A percentile compares a stretch with the other conserved stretches of the same genome.
Conservation (phyloP, 2,888 invertebrate species). For the Arge pagana region DNA sequence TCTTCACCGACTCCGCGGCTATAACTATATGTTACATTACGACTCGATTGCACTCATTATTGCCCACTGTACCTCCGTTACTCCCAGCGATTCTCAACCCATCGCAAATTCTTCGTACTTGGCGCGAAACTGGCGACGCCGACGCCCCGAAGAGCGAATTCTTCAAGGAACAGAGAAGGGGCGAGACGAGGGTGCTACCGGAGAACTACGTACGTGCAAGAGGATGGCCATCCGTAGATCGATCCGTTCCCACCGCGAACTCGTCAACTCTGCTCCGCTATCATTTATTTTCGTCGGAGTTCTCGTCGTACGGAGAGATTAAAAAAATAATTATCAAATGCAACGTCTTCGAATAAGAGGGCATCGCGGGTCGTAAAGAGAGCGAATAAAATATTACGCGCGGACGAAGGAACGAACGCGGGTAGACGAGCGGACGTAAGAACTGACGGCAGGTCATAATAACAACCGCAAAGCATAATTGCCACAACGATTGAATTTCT, state of each 20-base stretch:
- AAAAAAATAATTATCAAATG: no score
- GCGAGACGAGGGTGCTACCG: no score
- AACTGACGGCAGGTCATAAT: slow-evolving; percentile 43
- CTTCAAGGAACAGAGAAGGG: neutral
- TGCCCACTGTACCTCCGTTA: slow-evolving; percentile 46
- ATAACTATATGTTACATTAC: slow-evolving; percentile 53
- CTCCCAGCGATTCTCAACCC: slow-evolving; percentile 40
- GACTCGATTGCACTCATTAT: slow-evolving; percentile 50
- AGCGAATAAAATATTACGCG: slow-evolving; percentile 54
- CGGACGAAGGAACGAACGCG: slow-evolving; percentile 22
- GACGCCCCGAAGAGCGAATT: no score
- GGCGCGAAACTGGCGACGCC: no score
- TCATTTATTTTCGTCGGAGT: no score
- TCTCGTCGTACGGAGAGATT: no score
- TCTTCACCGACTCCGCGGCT: slow-evolving; percentile 50
- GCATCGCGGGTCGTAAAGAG: slow-evolving; percentile 49
- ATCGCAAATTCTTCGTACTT: slow-evolving; percentile 13
- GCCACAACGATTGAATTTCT: slow-evolving; percentile 57
- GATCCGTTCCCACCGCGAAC: no score
- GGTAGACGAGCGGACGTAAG: slow-evolving; percentile 18
- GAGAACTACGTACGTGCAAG: no score
- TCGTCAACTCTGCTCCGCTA: no score
- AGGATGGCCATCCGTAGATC: no score
- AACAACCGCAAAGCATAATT: slow-evolving; percentile 55
- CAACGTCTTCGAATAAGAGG: no score